A percentile compares a stretch with the other conserved stretches of the same genome.
phyloP scores from a whole-genome alignment of 2,888 invertebrate genomes.

The Cepaea hortensis region DNA sequence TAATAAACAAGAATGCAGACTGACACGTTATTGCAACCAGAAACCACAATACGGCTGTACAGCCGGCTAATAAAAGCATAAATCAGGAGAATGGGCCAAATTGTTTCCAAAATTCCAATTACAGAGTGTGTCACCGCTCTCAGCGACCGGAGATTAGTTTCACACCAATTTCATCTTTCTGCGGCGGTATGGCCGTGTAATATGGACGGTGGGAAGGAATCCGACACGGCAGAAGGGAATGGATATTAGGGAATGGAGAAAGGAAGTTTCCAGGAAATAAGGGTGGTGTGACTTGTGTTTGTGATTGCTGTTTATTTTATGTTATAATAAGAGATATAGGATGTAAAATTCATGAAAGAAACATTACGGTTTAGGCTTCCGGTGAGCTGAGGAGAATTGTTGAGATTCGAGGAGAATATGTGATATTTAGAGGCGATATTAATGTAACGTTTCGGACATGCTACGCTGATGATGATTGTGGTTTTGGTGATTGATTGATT shows the following conservation, averaged over 20 bases:
- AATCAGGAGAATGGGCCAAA: conserved; percentile 32
- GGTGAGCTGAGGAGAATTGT: too few species aligned
- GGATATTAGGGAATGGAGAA: neutral
- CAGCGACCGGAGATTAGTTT: conserved; percentile 31
- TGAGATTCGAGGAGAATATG: too few species aligned
- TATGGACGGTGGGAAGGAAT: neutral
- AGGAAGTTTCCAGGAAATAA: conserved; percentile 20
- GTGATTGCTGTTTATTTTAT: neutral
- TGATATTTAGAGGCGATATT: too few species aligned
- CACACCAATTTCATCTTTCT: conserved; percentile 34
- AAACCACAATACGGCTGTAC: too few species aligned
- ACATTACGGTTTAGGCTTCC: too few species aligned
- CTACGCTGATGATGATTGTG: too few species aligned
- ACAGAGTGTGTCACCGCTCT: conserved; percentile 28
- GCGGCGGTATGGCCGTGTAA: conserved; percentile 10
- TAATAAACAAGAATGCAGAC: neutral
- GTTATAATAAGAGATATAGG: neutral
- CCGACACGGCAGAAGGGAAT: neutral
- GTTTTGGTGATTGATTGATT: too few species aligned
- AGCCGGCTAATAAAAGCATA: conserved; percentile 30
- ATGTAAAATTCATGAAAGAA: too few species aligned
- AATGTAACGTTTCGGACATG: too few species aligned
- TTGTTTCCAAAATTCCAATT: conserved; percentile 35
- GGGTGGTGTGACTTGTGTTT: neutral
- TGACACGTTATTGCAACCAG: neutral